phyloP scores from a whole-genome alignment of 2,113 vertebrate species.

The Psilopsiagon aymara region DNA sequence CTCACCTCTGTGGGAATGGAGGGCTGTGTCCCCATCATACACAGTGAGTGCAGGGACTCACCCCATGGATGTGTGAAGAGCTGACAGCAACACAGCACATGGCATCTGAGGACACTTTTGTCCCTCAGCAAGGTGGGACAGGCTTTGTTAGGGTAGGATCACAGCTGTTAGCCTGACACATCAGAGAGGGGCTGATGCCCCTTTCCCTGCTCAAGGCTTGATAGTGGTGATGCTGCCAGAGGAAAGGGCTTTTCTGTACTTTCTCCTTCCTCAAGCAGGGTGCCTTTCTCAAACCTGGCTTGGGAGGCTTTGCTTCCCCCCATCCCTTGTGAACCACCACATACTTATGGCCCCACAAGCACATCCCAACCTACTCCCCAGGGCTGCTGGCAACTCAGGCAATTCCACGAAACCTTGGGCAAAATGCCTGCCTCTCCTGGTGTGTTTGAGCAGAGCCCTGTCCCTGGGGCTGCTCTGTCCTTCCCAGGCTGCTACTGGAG shows the following conservation, averaged over 20 bases:
- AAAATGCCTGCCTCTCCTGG: background rate
- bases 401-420: background rate
- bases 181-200: background rate
- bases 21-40: background rate
- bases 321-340: background rate
- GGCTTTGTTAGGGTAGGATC: background rate
- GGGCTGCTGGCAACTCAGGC: background rate
- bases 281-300: background rate
- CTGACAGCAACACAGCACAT: background rate
- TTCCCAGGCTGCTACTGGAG: background rate
- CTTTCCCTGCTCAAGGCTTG: background rate
- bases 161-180: background rate
- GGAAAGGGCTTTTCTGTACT: background rate
- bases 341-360: background rate
- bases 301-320: background rate
- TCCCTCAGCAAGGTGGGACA: background rate
- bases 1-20: background rate
- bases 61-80: accelerated
- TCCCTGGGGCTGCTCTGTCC: background rate
- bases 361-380: background rate
- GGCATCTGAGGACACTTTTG: background rate
- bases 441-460: background rate
- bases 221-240: background rate
- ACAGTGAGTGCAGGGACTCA: background rate
- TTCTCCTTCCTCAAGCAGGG: background rate